A percentile compares a stretch with the other conserved stretches of the same genome.
Conservation (phyloP, 2,888 invertebrate species). For the Netelia virgata region DNA sequence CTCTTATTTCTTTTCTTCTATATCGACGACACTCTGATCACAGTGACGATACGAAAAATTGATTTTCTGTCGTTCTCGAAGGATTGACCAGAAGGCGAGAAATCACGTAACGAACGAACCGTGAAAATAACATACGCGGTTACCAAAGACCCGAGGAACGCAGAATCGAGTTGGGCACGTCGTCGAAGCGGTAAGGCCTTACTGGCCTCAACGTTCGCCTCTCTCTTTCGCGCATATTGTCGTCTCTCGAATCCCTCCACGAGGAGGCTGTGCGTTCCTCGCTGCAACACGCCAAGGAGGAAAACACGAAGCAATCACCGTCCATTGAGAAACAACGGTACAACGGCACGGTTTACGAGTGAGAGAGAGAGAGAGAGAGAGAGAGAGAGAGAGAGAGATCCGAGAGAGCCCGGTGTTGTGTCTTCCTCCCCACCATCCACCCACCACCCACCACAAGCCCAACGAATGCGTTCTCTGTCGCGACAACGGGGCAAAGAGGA, state of each 20-base stretch:
- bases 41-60: constrained; percentile 33
- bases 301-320: constrained; percentile 78
- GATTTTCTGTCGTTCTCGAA: constrained; percentile 8
- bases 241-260: constrained; percentile 44
- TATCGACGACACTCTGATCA: constrained; percentile 8
- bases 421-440: constrained; percentile 70
- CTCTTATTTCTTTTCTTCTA: constrained; percentile 26
- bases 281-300: constrained; percentile 74
- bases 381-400: constrained; percentile 55
- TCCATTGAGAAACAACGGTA: constrained; percentile 86
- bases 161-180: constrained; percentile 48
- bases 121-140: constrained; percentile 32
- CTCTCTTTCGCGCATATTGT: constrained; percentile 53
- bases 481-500: too few species aligned
- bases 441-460: constrained; percentile 15
- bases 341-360: constrained; percentile 85
- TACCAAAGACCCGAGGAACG: constrained; percentile 36
- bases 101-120: constrained; percentile 20
- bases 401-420: constrained; percentile 32
- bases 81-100: constrained; percentile 24
- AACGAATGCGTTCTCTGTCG: too few species aligned
- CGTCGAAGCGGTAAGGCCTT: constrained; percentile 53
- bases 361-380: constrained; percentile 44
- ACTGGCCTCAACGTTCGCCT: constrained; percentile 39
- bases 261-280: constrained; percentile 65